These are phyloP conservation scores for Chitala chitala DNA, from an alignment of 2,113 vertebrate species.

Conservation along the genomic window DNA sequence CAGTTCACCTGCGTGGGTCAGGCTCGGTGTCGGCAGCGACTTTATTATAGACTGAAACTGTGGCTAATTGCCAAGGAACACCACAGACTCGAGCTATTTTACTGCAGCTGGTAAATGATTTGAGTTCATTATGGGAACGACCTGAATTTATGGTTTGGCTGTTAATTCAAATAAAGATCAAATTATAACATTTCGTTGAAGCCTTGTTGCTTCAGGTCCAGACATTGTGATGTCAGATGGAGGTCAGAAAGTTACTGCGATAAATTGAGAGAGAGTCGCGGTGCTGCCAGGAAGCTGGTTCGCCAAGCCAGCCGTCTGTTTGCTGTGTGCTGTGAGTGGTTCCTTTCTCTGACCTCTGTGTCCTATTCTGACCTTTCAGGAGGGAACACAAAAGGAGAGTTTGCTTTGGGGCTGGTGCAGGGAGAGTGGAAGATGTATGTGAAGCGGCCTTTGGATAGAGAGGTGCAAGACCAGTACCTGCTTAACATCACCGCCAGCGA, in stretches of 20 bases:
- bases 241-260: conserved; percentile 26
- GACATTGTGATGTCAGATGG: conserved; percentile 14
- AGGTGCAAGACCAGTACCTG: conserved; percentile 78
- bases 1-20: neutral
- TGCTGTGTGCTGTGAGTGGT: conserved; percentile 1
- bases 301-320: neutral
- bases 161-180: conserved; percentile 31
- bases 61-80: conserved; percentile 21
- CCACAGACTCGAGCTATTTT: conserved; percentile 6
- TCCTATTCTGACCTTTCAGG: conserved; percentile 50
- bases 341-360: conserved; percentile 10
- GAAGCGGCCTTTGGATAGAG: conserved; percentile 83
- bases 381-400: conserved; percentile 84
- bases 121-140: conserved; percentile 9
- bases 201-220: neutral
- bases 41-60: conserved; percentile 1
- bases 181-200: conserved; percentile 33
- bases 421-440: conserved; percentile 96
- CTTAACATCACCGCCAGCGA: conserved; percentile 92
- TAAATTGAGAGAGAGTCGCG: neutral
- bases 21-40: conserved; percentile 7
- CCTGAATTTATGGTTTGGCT: conserved; percentile 26
- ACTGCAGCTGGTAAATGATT: conserved; percentile 21
- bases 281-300: neutral
- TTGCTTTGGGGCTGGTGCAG: conserved; percentile 86